Evolutionary conservation across 2,113 vertebrate species (phyloP).

Genomic region (Mormyrus lacerda): DNA sequence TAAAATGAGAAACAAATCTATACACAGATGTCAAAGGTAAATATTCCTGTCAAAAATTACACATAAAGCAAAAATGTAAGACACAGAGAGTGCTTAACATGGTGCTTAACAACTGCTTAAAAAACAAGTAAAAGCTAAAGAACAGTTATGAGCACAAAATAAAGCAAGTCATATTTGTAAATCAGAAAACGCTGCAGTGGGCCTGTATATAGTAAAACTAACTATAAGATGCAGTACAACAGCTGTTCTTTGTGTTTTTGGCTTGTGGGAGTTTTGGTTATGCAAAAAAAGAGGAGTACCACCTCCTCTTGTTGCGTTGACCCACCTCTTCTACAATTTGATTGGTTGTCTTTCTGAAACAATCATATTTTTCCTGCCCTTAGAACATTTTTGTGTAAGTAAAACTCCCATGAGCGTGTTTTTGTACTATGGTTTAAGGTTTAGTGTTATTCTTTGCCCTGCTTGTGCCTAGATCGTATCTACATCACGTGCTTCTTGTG

Average conservation of each 20-base stretch:
- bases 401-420: too few relatives aligned
- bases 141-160: background rate
- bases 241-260: background rate
- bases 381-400: too few relatives aligned
- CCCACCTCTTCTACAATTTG: too few relatives aligned
- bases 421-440: background rate
- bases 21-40: background rate
- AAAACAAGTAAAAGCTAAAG: background rate
- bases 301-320: too few relatives aligned
- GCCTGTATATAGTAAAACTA: background rate
- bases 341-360: too few relatives aligned
- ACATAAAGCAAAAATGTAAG: background rate
- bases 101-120: background rate
- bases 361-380: too few relatives aligned
- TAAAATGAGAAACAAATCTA: background rate
- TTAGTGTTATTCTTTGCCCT: background rate
- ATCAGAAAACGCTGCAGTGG: background rate
- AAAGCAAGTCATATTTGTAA: background rate
- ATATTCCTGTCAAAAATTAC: background rate
- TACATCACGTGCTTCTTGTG: background rate
- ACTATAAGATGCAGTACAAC: background rate
- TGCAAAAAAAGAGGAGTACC: too few relatives aligned
- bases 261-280: too few relatives aligned
- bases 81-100: background rate
- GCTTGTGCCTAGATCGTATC: background rate